Percentiles rank a stretch among this genome's conserved stretches.
Conservation (phyloP, 1,140 invertebrate species). For the Helicorthomorpha holstii region DNA sequence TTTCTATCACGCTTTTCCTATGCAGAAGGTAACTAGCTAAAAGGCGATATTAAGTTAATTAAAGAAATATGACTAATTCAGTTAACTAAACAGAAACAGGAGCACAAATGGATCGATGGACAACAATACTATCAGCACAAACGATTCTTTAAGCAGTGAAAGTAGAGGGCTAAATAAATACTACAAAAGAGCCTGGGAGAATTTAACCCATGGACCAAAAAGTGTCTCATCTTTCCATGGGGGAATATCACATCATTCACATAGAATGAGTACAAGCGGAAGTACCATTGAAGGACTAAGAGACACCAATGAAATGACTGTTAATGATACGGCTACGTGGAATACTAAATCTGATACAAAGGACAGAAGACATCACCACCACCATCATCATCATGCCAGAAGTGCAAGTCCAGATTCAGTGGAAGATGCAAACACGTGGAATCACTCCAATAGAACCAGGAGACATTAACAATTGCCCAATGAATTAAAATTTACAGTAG, state of each 20-base stretch:
- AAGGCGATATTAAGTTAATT: background rate
- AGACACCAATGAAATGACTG: constrained; percentile 61
- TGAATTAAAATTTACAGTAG: too few species aligned
- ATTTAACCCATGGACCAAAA: too few species aligned
- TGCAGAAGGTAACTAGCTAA: constrained; percentile 54
- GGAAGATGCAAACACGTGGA: too few species aligned
- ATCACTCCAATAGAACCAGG: too few species aligned
- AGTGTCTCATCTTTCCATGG: constrained; percentile 29
- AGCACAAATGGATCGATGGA: constrained; percentile 12
- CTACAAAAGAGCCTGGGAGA: constrained; percentile 81
- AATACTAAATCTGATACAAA: constrained; percentile 46
- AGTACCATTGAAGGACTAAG: constrained; percentile 40
- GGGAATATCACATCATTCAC: background rate
- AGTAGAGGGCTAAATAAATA: constrained; percentile 64
- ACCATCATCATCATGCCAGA: constrained; percentile 38
- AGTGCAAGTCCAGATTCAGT: background rate
- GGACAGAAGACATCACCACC: constrained; percentile 64
- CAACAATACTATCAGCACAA: constrained; percentile 21
- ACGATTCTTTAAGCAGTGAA: constrained; percentile 47
- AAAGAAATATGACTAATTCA: background rate
- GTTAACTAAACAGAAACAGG: constrained; percentile 7
- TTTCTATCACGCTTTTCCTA: constrained; percentile 73
- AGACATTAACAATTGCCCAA: too few species aligned
- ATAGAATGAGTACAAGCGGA: background rate
- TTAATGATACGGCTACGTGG: constrained; percentile 44